Evolutionary conservation across 2,888 invertebrate genomes (phyloP).

Genomic region (Rhamphomyia laevipes): DNA sequence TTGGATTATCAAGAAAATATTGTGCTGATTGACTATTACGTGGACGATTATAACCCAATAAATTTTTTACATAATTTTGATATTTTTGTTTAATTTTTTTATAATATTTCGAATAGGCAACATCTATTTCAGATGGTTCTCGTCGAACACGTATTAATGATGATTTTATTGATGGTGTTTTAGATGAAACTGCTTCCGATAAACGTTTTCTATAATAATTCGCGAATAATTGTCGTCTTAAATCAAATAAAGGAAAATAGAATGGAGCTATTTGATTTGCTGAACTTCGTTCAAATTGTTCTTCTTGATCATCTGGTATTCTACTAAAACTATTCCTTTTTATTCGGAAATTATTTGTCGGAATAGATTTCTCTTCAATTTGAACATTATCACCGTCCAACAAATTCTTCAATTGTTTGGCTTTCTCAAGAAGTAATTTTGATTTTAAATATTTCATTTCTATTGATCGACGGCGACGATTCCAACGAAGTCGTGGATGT

Average conservation of each 20-base stretch:
- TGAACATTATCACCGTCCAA: background rate
- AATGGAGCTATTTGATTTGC: background rate
- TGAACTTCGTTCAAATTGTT: background rate
- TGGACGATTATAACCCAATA: conserved; percentile 23
- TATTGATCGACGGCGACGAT: conserved; percentile 50
- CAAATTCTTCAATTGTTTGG: conserved; percentile 18
- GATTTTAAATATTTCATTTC: conserved; percentile 28
- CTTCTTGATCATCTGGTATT: background rate
- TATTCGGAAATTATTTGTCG: background rate
- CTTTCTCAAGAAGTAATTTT: conserved; percentile 24
- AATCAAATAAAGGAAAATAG: background rate
- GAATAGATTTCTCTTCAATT: background rate
- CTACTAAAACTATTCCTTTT: background rate
- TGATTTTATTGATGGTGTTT: background rate
- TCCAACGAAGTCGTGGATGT: conserved; percentile 78
- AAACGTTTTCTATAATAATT: background rate
- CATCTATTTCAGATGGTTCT: conserved; percentile 23
- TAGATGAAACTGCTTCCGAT: background rate
- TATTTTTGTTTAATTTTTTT: conserved; percentile 32
- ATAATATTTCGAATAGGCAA: conserved; percentile 31
- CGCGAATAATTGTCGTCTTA: background rate
- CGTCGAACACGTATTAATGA: conserved; percentile 13
- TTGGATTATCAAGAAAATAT: conserved; percentile 13
- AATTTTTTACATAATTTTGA: conserved; percentile 30
- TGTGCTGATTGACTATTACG: conserved; percentile 14